Conservation (phyloP, 1,140 invertebrate genomes). For the Zaprionus davidi region DNA sequence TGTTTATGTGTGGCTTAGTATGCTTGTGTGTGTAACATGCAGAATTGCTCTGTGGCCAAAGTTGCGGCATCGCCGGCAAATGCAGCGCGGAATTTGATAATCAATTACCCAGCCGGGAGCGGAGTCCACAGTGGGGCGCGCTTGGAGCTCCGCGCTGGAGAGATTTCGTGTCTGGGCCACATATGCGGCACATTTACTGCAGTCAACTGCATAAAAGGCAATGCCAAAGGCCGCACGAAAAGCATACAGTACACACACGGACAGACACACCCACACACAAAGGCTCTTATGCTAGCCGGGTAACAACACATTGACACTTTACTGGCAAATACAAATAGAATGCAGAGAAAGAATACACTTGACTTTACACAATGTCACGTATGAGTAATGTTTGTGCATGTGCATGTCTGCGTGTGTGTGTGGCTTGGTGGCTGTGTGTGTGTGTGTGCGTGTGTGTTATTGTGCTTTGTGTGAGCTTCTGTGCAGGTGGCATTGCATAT, state of each 20-base stretch:
- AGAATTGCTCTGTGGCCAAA: conserved; percentile 45
- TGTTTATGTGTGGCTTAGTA: background rate
- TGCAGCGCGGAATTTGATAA: conserved; percentile 79
- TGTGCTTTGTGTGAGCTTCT: conserved; percentile 6
- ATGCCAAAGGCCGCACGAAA: conserved; percentile 48
- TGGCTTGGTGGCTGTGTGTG: background rate
- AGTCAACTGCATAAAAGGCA: conserved; percentile 46
- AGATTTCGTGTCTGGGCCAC: conserved; percentile 33
- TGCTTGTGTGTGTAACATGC: conserved; percentile 18
- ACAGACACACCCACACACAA: conserved; percentile 34
- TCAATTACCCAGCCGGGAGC: conserved; percentile 67
- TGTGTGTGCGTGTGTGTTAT: background rate
- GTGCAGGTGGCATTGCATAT: conserved; percentile 59
- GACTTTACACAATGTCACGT: conserved; percentile 27
- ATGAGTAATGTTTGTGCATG: conserved; percentile 10
- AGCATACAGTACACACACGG: conserved; percentile 46
- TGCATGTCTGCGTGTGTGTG: conserved; percentile 12
- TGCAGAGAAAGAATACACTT: conserved; percentile 35
- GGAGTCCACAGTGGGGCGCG: conserved; percentile 1
- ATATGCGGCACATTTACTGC: conserved; percentile 67
- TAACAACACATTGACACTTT: conserved; percentile 28
- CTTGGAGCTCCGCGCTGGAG: background rate
- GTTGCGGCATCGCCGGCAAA: conserved; percentile 47
- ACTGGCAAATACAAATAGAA: conserved; percentile 31
- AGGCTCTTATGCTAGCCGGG: background rate